Evolutionary conservation across 2,797 vertebrate species (phyloP).

Genomic region (Arrhamphus sclerolepis): DNA sequence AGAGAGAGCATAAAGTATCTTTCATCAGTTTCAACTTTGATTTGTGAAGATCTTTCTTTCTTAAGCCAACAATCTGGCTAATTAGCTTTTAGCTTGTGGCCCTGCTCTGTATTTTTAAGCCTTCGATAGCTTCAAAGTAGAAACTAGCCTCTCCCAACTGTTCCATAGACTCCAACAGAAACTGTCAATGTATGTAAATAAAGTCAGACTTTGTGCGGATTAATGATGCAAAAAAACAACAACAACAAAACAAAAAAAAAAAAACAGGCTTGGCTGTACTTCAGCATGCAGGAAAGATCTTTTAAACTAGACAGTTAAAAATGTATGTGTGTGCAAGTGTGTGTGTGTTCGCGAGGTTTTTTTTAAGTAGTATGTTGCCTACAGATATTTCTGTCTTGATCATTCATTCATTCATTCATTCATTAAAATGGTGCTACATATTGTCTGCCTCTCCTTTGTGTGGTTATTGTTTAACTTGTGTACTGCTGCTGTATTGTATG

Average conservation of each 20-base stretch:
- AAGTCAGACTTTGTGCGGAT: slow-evolving; percentile 31
- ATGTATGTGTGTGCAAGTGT: slow-evolving; percentile 34
- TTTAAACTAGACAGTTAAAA: slow-evolving; percentile 36
- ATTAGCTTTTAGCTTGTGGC: slow-evolving; percentile 32
- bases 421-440: slow-evolving; percentile 37
- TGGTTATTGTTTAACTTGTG: slow-evolving; percentile 35
- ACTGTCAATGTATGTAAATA: slow-evolving; percentile 9
- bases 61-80: slow-evolving; percentile 10
- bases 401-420: slow-evolving; percentile 52
- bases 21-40: too few species aligned
- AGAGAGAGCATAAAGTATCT: too few species aligned
- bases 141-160: slow-evolving; percentile 7
- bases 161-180: slow-evolving; percentile 29
- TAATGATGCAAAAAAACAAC: slow-evolving; percentile 48
- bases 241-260: background rate
- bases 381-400: slow-evolving; percentile 39
- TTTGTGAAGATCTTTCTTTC: background rate
- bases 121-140: slow-evolving; percentile 34
- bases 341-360: slow-evolving; percentile 40
- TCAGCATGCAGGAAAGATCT: slow-evolving; percentile 35
- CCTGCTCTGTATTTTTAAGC: slow-evolving; percentile 39
- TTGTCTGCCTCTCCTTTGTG: slow-evolving; percentile 16
- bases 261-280: slow-evolving; percentile 8
- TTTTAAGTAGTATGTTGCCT: slow-evolving; percentile 12
- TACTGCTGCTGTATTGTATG: slow-evolving; percentile 7